These are phyloP conservation scores for Rhinogobius similis DNA, from an alignment of 2,113 vertebrate genomes.

Conservation along the genomic window DNA sequence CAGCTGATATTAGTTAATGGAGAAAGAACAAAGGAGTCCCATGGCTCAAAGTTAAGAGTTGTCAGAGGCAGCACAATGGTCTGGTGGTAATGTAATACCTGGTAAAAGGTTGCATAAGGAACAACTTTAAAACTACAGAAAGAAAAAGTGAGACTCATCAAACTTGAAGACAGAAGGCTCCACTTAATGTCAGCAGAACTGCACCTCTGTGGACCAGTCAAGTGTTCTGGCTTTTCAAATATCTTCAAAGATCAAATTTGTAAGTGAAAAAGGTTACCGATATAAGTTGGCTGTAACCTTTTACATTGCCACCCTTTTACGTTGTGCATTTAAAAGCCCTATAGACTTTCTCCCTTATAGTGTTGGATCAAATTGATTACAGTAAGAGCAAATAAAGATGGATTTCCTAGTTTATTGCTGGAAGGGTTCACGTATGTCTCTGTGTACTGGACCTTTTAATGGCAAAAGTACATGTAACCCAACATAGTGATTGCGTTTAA, in stretches of 20 bases:
- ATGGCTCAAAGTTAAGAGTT: constrained; percentile 1
- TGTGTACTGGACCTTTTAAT: constrained; percentile 2
- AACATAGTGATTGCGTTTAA: not conserved
- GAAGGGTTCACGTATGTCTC: not conserved
- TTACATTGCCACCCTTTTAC: not conserved
- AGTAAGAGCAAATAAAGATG: constrained; percentile 3
- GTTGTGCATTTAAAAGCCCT: not conserved
- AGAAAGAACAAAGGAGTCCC: constrained; percentile 18
- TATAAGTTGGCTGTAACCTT: not conserved
- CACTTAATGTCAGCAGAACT: constrained; percentile 8
- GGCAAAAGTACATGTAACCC: not conserved
- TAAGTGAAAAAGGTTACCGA: not conserved
- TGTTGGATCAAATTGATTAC: constrained; percentile 4
- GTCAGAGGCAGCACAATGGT: constrained; percentile 9
- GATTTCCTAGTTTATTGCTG: constrained; percentile 4
- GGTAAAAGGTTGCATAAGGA: constrained; percentile 13
- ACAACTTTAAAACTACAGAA: constrained; percentile 12
- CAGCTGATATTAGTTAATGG: constrained; percentile 10
- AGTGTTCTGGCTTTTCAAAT: not conserved
- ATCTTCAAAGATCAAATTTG: constrained; percentile 3
- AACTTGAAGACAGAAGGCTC: constrained; percentile 17
- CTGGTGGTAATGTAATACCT: constrained; percentile 15
- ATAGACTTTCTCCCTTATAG: not conserved
- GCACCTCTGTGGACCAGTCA: not conserved
- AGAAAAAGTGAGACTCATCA: constrained; percentile 7